Evolutionary conservation across 2,113 vertebrate genomes (phyloP).

Genomic region (Merops nubicus): DNA sequence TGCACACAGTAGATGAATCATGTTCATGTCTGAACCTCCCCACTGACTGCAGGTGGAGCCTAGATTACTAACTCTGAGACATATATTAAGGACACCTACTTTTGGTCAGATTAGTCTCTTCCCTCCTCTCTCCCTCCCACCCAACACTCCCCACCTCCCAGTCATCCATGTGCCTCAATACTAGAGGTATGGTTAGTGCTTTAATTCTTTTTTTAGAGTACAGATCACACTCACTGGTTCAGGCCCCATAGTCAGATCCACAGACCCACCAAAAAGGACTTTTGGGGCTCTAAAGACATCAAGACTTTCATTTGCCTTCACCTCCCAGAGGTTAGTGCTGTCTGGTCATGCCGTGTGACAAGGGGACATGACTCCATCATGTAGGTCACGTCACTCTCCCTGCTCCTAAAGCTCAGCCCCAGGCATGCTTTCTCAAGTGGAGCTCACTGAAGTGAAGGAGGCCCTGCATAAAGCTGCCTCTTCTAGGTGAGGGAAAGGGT

Average conservation of each 20-base stretch:
- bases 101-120: not conserved
- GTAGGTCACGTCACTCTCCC: not conserved
- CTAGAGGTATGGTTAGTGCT: not conserved
- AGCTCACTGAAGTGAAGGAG: not conserved
- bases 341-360: not conserved
- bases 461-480: not conserved
- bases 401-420: not conserved
- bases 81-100: not conserved
- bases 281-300: not conserved
- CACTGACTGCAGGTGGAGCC: not conserved
- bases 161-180: not conserved
- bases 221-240: not conserved
- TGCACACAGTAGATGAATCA: not conserved
- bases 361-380: not conserved
- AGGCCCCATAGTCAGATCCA: not conserved
- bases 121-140: not conserved
- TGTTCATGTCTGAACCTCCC: not conserved
- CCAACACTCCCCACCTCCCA: not conserved
- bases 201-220: not conserved
- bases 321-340: not conserved
- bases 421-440: rapidly evolving
- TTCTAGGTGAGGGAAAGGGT: not conserved
- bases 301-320: not conserved
- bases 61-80: not conserved
- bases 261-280: not conserved